Conservation (phyloP, 2,797 vertebrate genomes). For the Garrulus glandarius region DNA sequence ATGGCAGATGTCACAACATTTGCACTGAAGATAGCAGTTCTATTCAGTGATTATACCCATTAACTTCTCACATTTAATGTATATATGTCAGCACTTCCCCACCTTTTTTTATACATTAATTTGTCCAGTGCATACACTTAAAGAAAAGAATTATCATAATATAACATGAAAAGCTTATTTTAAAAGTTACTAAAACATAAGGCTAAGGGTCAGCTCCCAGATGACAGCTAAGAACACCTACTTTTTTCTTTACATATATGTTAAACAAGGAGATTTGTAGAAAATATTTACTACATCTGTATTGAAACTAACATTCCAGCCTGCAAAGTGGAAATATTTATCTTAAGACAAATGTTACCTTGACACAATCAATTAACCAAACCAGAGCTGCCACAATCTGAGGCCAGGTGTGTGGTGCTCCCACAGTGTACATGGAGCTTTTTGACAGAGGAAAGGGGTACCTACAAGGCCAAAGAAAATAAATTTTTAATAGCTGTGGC, state of each 20-base stretch:
- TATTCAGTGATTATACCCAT: background rate
- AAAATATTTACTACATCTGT: background rate
- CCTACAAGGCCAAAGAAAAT: constrained; percentile 68
- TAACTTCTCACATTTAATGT: background rate
- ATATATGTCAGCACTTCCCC: accelerated
- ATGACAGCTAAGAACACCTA: background rate
- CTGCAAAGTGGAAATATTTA: background rate
- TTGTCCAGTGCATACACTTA: background rate
- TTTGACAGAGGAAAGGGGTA: constrained; percentile 94
- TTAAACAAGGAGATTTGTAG: background rate
- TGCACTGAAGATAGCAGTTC: background rate
- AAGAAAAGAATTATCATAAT: background rate
- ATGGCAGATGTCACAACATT: background rate
- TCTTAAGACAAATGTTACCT: constrained; percentile 75
- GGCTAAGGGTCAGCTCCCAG: background rate
- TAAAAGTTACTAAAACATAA: background rate
- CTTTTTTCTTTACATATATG: background rate
- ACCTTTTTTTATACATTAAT: background rate
- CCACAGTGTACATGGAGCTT: constrained; percentile 95
- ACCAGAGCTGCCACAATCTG: constrained; percentile 90
- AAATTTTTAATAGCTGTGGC: background rate
- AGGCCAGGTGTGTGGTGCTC: constrained; percentile 97
- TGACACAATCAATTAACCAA: constrained; percentile 93
- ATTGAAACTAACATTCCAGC: background rate
- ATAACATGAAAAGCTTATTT: background rate